A percentile compares a stretch with the other conserved stretches of the same genome.
These are phyloP conservation scores for Tretioscincus oriximinensis DNA, from an alignment of 2,113 vertebrate genomes.

Conservation along the genomic window DNA sequence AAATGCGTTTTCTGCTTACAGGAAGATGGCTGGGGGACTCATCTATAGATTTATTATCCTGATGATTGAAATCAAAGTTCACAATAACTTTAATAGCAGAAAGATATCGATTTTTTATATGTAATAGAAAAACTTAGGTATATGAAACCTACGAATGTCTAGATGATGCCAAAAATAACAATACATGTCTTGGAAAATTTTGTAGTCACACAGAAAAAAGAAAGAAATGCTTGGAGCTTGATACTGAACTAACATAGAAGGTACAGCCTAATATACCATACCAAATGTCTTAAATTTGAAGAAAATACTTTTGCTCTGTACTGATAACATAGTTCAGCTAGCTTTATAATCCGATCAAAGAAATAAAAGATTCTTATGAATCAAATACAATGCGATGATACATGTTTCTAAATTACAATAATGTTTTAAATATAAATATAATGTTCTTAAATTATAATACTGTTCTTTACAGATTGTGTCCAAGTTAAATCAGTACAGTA, in stretches of 20 bases:
- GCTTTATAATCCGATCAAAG: not conserved
- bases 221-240: not conserved
- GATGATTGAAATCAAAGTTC: no score
- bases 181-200: not conserved
- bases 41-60: no score
- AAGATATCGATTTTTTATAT: no score
- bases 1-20: no score
- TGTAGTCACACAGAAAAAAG: not conserved
- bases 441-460: not conserved
- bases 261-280: not conserved
- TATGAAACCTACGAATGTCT: not conserved
- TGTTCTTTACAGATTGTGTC: not conserved
- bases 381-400: no score
- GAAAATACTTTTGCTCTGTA: not conserved
- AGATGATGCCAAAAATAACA: no score
- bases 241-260: not conserved
- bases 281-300: not conserved
- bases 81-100: no score
- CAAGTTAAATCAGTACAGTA: not conserved
- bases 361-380: not conserved
- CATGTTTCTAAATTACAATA: not conserved
- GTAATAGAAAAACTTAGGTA: no score
- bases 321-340: not conserved
- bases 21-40: no score
- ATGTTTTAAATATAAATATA: not conserved